Conservation (phyloP, 2,888 invertebrate species). For the Eubasilissa splendida region DNA sequence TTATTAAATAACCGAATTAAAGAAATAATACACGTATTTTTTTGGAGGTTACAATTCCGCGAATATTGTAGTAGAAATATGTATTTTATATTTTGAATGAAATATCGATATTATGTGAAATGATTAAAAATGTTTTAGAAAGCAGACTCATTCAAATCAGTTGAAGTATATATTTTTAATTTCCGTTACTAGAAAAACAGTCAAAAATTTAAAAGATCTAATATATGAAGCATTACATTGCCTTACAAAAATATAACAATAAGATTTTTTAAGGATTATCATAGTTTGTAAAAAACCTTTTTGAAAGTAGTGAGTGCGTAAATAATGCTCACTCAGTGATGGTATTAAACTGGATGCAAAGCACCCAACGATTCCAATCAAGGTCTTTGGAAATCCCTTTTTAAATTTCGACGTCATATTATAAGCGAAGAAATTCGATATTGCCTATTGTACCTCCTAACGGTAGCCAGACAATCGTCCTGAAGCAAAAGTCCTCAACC, state of each 20-base stretch:
- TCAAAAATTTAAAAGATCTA: too few species aligned
- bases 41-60: too few species aligned
- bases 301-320: constrained; percentile 21
- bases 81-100: too few species aligned
- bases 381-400: constrained; percentile 30
- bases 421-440: constrained; percentile 38
- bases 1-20: too few species aligned
- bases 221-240: neutral
- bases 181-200: too few species aligned
- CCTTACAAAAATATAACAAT: constrained; percentile 20
- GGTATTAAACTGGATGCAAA: constrained; percentile 34
- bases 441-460: constrained; percentile 39
- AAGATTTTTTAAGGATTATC: constrained; percentile 28
- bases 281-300: constrained; percentile 27
- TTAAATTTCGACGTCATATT: constrained; percentile 1
- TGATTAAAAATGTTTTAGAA: too few species aligned
- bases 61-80: too few species aligned
- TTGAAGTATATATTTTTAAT: too few species aligned
- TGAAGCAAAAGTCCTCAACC: neutral
- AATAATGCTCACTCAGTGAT: constrained; percentile 31
- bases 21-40: too few species aligned
- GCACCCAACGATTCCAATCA: constrained; percentile 39
- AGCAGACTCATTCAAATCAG: too few species aligned
- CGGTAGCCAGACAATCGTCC: constrained; percentile 41
- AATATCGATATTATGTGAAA: too few species aligned